These are phyloP conservation scores for Plebejus argus DNA, from an alignment of 2,888 invertebrate species.

Conservation along the genomic window DNA sequence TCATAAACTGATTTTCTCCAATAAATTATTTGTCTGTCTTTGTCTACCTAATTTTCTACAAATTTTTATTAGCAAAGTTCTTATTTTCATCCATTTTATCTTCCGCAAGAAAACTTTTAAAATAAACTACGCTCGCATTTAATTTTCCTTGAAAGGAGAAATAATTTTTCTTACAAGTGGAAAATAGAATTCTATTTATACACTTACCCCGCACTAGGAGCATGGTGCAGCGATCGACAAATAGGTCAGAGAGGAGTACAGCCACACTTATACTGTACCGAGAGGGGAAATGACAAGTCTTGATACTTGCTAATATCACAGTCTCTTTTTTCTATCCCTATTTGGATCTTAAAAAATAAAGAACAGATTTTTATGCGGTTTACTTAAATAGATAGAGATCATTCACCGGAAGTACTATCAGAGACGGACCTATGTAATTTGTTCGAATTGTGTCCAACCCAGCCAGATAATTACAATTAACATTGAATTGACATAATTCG, in stretches of 20 bases:
- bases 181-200: constrained; percentile 32
- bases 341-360: no score
- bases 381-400: no score
- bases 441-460: no score
- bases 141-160: neutral
- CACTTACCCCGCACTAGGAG: constrained; percentile 17
- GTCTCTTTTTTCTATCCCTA: neutral
- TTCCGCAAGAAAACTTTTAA: neutral
- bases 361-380: no score
- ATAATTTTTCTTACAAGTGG: constrained; percentile 3
- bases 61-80: neutral
- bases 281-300: neutral
- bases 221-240: constrained; percentile 22
- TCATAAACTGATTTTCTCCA: neutral
- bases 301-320: constrained; percentile 16
- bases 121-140: neutral
- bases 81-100: neutral
- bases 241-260: constrained; percentile 5
- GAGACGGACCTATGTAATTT: no score
- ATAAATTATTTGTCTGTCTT: neutral
- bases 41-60: neutral
- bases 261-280: constrained; percentile 14
- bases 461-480: no score
- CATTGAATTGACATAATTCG: no score
- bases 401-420: no score